phyloP scores from a whole-genome alignment of 2,113 vertebrate genomes.

The Dromaius novaehollandiae region DNA sequence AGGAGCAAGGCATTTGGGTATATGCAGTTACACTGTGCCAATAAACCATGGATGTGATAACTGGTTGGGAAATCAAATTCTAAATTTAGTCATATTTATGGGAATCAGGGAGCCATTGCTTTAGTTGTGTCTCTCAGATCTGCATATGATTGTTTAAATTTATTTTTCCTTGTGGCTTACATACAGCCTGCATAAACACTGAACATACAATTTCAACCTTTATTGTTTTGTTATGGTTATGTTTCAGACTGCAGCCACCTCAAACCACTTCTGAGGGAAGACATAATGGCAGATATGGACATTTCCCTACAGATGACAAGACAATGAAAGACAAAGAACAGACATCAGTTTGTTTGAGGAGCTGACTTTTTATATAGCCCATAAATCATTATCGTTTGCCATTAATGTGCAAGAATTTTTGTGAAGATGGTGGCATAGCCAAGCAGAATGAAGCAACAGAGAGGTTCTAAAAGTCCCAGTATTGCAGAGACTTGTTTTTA shows the following conservation, averaged over 20 bases:
- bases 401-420: not conserved
- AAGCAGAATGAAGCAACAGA: not conserved
- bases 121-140: conserved; percentile 14
- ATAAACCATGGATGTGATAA: not conserved
- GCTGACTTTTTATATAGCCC: not conserved
- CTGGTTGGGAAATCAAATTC: conserved; percentile 19
- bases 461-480: not conserved
- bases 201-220: conserved; percentile 31
- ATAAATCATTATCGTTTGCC: not conserved
- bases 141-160: not conserved
- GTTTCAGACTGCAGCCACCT: conserved; percentile 24
- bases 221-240: not conserved
- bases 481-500: not conserved
- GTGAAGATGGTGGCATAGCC: not conserved
- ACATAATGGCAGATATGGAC: not conserved
- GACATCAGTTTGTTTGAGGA: not conserved
- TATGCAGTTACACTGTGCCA: not conserved
- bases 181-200: conserved; percentile 19
- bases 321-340: not conserved
- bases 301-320: not conserved
- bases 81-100: conserved; percentile 33
- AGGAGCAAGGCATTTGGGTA: not conserved
- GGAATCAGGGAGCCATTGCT: not conserved
- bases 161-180: conserved; percentile 41
- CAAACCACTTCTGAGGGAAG: conserved; percentile 49